Conservation (phyloP, 2,113 vertebrate genomes). For the Aramus guarauna region DNA sequence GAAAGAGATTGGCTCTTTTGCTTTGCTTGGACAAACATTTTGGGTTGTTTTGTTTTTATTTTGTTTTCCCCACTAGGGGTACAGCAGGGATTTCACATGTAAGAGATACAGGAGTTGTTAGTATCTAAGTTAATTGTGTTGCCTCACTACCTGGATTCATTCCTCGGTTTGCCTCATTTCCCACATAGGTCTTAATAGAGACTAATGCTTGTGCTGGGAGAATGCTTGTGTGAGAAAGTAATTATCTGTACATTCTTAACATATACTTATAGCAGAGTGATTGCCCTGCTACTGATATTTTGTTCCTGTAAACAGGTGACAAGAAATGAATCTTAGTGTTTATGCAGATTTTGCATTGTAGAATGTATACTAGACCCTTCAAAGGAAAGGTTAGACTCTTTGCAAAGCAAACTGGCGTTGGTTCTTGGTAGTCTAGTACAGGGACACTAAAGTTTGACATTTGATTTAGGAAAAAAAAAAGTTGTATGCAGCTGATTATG, state of each 20-base stretch:
- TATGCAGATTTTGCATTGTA: conserved; percentile 69
- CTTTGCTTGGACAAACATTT: conserved; percentile 49
- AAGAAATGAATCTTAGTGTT: conserved; percentile 61
- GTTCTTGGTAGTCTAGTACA: conserved; percentile 65
- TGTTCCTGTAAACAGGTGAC: conserved; percentile 68
- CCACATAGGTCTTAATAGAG: conserved; percentile 60
- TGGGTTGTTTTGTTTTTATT: conserved; percentile 18
- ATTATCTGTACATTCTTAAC: conserved; percentile 45
- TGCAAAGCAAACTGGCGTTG: conserved; percentile 67
- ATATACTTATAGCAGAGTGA: conserved; percentile 38
- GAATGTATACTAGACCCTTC: conserved; percentile 69
- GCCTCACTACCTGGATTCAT: conserved; percentile 64
- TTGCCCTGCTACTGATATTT: conserved; percentile 52
- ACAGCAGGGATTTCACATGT: conserved; percentile 54
- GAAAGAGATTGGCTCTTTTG: conserved; percentile 45
- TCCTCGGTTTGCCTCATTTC: conserved; percentile 63
- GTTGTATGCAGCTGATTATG: conserved; percentile 7
- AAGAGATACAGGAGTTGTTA: conserved; percentile 62
- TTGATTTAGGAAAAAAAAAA: neutral
- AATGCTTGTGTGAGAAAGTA: conserved; percentile 50
- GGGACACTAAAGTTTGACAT: conserved; percentile 45
- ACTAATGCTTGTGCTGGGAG: conserved; percentile 52
- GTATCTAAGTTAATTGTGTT: conserved; percentile 57
- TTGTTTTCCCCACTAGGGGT: neutral
- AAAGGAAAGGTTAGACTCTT: conserved; percentile 65